Percentiles rank a stretch among this genome's conserved stretches.
These are phyloP conservation scores for Cryptocephalus primarius DNA, from an alignment of 2,888 invertebrate species.

Conservation along the genomic window DNA sequence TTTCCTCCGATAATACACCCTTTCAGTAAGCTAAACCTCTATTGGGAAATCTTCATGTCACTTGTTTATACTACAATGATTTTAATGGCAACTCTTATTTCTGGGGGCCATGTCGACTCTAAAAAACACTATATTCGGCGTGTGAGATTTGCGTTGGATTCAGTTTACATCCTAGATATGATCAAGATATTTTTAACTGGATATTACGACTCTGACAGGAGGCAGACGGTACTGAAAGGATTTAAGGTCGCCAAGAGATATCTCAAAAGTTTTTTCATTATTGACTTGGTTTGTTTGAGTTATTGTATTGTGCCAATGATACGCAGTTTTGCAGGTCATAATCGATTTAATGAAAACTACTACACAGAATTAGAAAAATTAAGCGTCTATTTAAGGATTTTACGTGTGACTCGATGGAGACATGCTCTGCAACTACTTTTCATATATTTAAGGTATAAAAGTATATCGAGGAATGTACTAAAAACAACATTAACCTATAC, in stretches of 20 bases:
- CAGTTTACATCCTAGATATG: not conserved
- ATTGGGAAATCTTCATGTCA: not conserved
- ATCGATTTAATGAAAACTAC: not conserved
- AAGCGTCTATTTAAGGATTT: not conserved
- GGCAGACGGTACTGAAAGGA: not conserved
- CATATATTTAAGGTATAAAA: not conserved
- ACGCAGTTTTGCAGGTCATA: not conserved
- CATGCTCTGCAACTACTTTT: not conserved
- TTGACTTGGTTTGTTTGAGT: not conserved
- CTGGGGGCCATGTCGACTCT: too few relatives aligned
- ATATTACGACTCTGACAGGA: not conserved
- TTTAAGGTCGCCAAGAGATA: not conserved
- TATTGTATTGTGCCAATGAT: not conserved
- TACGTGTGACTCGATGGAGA: not conserved
- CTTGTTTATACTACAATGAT: too few relatives aligned
- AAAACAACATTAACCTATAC: too few relatives aligned
- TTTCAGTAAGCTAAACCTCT: not conserved
- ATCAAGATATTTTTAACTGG: not conserved
- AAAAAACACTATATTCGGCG: too few relatives aligned
- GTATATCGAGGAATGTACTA: too few relatives aligned
- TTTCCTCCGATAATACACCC: not conserved
- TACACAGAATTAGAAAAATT: not conserved
- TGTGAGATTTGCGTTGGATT: not conserved
- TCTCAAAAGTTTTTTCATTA: not conserved
- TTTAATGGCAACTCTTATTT: too few relatives aligned